These are phyloP conservation scores for Sinopyrophorus schimmeli DNA, from an alignment of 2,888 invertebrate species.

Conservation along the genomic window DNA sequence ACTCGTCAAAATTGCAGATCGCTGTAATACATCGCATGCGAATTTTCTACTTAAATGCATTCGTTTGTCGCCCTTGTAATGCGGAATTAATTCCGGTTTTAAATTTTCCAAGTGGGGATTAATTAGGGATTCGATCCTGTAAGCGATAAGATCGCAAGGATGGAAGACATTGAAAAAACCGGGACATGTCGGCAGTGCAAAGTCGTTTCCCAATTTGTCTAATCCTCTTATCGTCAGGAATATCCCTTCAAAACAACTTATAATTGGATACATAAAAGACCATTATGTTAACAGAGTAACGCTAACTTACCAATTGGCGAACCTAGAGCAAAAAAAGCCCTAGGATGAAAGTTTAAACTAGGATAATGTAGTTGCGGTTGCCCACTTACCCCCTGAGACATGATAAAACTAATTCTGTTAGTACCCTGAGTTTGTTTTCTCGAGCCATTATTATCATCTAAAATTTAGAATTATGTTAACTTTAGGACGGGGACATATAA, in stretches of 20 bases:
- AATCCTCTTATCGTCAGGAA: slow-evolving; percentile 93
- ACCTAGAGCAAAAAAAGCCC: slow-evolving; percentile 87
- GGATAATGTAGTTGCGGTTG: slow-evolving; percentile 54
- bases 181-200: slow-evolving; percentile 85
- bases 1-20: too few species aligned
- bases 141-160: slow-evolving; percentile 93
- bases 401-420: slow-evolving; percentile 4
- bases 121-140: slow-evolving; percentile 89
- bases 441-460: too few species aligned
- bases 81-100: slow-evolving; percentile 88
- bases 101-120: slow-evolving; percentile 72
- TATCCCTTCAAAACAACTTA: slow-evolving; percentile 76
- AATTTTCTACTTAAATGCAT: too few species aligned
- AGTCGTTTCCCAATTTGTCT: slow-evolving; percentile 79
- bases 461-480: too few species aligned
- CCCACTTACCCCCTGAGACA: background rate
- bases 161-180: slow-evolving; percentile 96
- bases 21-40: too few species aligned
- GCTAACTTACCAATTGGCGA: slow-evolving; percentile 87
- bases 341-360: slow-evolving; percentile 77
- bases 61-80: slow-evolving; percentile 94
- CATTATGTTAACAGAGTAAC: background rate
- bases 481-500: too few species aligned
- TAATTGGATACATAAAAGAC: slow-evolving; percentile 3
- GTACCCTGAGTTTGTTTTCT: too few species aligned